These are phyloP conservation scores for Cosmorhoe ocellata DNA, from an alignment of 2,888 invertebrate genomes.

Conservation along the genomic window DNA sequence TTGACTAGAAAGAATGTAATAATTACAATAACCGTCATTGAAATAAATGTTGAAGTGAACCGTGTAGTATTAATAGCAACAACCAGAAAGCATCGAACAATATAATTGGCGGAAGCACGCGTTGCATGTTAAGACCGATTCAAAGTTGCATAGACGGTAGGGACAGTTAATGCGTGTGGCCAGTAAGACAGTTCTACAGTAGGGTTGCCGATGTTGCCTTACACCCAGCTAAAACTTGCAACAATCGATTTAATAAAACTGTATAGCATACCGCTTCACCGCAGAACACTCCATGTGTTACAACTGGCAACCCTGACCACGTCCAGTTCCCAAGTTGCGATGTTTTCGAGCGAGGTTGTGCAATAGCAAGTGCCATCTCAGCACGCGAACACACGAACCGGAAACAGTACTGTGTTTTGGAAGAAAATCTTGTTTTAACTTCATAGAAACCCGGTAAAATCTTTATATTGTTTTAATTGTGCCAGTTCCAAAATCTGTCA, in stretches of 20 bases:
- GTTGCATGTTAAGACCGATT: slow-evolving; percentile 48
- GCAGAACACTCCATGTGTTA: too few species aligned
- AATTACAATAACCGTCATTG: slow-evolving; percentile 29
- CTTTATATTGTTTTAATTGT: slow-evolving; percentile 7
- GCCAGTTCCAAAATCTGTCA: background rate
- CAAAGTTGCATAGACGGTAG: slow-evolving; percentile 44
- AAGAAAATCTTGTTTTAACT: slow-evolving; percentile 10
- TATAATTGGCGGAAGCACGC: slow-evolving; percentile 48
- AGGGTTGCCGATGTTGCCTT: slow-evolving; percentile 14
- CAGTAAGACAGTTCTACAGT: slow-evolving; percentile 7
- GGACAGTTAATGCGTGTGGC: slow-evolving; percentile 39
- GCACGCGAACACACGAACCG: slow-evolving; percentile 55
- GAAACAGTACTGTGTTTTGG: slow-evolving; percentile 38
- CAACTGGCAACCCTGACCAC: slow-evolving; percentile 22
- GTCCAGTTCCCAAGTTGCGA: slow-evolving; percentile 56
- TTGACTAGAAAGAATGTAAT: slow-evolving; percentile 19
- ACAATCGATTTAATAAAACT: too few species aligned
- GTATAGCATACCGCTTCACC: too few species aligned
- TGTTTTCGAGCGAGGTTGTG: slow-evolving; percentile 54
- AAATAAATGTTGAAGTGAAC: slow-evolving; percentile 34
- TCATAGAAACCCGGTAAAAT: slow-evolving; percentile 18
- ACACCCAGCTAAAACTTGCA: background rate
- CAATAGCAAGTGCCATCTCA: slow-evolving; percentile 47
- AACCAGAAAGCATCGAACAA: slow-evolving; percentile 36
- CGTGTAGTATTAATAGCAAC: slow-evolving; percentile 29